A percentile compares a stretch with the other conserved stretches of the same genome.
Conservation (phyloP, 2,888 invertebrate species). For the Tetrapedia diversipes region DNA sequence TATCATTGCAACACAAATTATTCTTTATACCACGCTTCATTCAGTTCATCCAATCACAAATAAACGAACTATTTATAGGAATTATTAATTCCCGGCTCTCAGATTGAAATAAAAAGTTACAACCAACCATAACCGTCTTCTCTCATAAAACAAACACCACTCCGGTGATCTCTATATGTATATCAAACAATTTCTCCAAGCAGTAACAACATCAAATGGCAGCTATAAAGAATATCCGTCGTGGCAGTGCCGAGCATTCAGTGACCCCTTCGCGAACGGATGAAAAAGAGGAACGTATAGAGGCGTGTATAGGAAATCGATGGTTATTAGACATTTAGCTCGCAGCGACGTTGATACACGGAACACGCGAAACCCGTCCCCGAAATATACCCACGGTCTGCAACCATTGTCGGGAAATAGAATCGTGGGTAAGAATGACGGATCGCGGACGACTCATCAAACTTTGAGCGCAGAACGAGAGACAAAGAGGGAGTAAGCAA, state of each 20-base stretch:
- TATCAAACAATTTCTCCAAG: no score
- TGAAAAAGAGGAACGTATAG: not conserved
- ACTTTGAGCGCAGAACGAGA: conserved; percentile 5
- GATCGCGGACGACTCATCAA: conserved; percentile 3
- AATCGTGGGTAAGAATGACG: conserved; percentile 7
- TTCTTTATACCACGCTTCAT: no score
- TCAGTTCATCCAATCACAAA: no score
- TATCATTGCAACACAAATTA: no score
- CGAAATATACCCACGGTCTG: conserved; percentile 11
- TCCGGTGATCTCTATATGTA: no score
- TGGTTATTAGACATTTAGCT: conserved; percentile 16
- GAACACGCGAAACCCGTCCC: conserved; percentile 1
- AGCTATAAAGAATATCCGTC: not conserved
- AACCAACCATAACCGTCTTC: no score
- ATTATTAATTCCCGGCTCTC: no score
- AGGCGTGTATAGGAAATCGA: conserved; percentile 23
- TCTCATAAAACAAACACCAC: no score
- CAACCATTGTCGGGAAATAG: not conserved
- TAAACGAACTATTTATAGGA: no score
- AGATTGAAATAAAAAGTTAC: no score
- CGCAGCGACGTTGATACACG: conserved; percentile 3
- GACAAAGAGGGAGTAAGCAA: no score
- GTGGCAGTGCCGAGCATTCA: not conserved
- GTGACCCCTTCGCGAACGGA: not conserved
- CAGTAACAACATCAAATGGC: no score